phyloP scores from a whole-genome alignment of 2,888 invertebrate genomes.

The Chelonus formosanus region DNA sequence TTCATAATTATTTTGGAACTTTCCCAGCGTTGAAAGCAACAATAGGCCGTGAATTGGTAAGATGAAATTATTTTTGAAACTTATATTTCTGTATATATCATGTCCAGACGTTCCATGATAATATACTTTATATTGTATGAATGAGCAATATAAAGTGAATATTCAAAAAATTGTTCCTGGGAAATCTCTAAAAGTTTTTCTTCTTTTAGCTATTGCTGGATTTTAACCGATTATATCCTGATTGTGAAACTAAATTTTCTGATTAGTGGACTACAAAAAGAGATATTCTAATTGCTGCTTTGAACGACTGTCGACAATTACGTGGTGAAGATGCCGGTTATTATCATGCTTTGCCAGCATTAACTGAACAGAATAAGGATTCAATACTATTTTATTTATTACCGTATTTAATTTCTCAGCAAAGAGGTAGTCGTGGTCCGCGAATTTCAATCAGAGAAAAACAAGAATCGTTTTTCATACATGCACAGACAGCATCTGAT shows the following conservation, averaged over 20 bases:
- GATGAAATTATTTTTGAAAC: too few relatives aligned
- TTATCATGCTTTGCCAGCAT: too few relatives aligned
- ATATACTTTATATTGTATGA: too few relatives aligned
- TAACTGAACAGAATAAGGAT: neutral
- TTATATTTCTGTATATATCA: too few relatives aligned
- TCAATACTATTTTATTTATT: constrained; percentile 23
- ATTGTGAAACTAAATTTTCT: neutral
- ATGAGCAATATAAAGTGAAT: too few relatives aligned
- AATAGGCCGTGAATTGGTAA: too few relatives aligned
- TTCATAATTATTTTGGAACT: too few relatives aligned
- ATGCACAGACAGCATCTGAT: constrained; percentile 28
- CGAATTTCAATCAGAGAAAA: constrained; percentile 17
- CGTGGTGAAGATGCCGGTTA: neutral
- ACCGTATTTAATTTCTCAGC: constrained; percentile 23
- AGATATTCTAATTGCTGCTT: neutral
- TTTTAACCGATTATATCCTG: neutral
- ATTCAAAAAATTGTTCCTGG: too few relatives aligned
- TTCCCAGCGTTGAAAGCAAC: too few relatives aligned
- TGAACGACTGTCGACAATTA: neutral
- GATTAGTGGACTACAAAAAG: neutral
- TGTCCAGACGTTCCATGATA: too few relatives aligned
- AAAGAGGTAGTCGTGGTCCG: constrained; percentile 4
- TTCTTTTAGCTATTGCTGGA: neutral
- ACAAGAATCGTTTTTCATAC: constrained; percentile 27
- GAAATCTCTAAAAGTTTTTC: too few relatives aligned